These are phyloP conservation scores for Itoplectis maculator DNA, from an alignment of 2,888 invertebrate species.

Conservation along the genomic window DNA sequence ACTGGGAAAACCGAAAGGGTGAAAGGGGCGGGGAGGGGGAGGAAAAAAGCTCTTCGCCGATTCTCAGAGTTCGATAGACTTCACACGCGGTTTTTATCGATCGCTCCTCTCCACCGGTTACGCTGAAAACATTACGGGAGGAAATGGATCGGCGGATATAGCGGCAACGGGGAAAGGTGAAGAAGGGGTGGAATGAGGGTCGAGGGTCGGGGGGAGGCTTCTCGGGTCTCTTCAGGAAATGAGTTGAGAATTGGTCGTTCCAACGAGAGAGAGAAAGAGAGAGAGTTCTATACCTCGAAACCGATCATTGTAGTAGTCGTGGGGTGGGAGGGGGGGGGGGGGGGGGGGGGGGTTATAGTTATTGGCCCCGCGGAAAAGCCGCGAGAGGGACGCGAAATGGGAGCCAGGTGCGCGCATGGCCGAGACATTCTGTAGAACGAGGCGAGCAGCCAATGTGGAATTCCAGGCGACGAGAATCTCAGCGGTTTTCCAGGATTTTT, in stretches of 20 bases:
- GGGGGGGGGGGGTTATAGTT: slow-evolving; percentile 12
- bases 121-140: not conserved
- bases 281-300: not conserved
- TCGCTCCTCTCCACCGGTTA: not conserved
- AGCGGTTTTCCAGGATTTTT: no score
- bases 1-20: not conserved
- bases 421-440: no score
- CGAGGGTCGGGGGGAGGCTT: no score
- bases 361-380: not conserved
- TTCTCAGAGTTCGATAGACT: not conserved
- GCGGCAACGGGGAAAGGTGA: not conserved
- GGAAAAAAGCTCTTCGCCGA: slow-evolving; percentile 7
- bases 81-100: slow-evolving; percentile 14
- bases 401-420: no score
- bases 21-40: not conserved
- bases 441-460: no score
- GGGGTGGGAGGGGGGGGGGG: no score
- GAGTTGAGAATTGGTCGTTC: slow-evolving; percentile 16
- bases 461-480: no score
- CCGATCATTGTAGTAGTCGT: not conserved
- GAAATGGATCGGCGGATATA: slow-evolving; percentile 12
- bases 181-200: no score
- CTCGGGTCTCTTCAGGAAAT: slow-evolving; percentile 5
- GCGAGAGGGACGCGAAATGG: not conserved
- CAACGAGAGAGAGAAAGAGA: slow-evolving; percentile 3